These are phyloP conservation scores for Alcedo atthis DNA, from an alignment of 2,797 vertebrate species.

Conservation along the genomic window DNA sequence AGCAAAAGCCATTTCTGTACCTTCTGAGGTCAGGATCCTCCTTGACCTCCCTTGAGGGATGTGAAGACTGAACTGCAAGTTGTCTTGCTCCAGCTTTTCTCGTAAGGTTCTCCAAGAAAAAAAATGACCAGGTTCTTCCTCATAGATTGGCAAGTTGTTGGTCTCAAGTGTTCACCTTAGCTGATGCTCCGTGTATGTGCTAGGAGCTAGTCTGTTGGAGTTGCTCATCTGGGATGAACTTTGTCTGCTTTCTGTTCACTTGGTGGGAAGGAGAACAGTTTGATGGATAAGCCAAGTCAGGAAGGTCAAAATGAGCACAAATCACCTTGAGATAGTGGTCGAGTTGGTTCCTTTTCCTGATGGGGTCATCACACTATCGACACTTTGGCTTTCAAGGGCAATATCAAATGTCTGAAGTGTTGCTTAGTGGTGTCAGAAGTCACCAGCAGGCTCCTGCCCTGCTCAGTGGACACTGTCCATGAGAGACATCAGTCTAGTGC, in stretches of 20 bases:
- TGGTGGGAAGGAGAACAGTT: background rate
- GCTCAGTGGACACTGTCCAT: background rate
- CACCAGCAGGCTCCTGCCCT: background rate
- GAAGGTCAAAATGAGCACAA: background rate
- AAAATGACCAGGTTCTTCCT: background rate
- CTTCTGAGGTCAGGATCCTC: background rate
- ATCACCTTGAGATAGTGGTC: background rate
- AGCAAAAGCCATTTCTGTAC: background rate
- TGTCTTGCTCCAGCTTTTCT: background rate
- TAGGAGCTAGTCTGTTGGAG: background rate
- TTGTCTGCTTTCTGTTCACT: background rate
- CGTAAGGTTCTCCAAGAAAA: background rate
- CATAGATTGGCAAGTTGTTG: background rate
- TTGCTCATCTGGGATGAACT: background rate
- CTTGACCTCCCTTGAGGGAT: background rate
- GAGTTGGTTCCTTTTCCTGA: background rate
- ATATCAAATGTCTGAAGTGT: background rate
- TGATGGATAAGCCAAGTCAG: slow-evolving; percentile 26
- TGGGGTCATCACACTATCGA: background rate
- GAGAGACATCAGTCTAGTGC: background rate
- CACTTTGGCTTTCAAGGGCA: slow-evolving; percentile 14
- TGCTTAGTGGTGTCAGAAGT: background rate
- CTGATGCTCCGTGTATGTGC: background rate
- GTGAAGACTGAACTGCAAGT: background rate
- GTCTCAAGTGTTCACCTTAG: background rate